These are phyloP conservation scores for Mythimna impura DNA, from an alignment of 2,888 invertebrate species.

Conservation along the genomic window DNA sequence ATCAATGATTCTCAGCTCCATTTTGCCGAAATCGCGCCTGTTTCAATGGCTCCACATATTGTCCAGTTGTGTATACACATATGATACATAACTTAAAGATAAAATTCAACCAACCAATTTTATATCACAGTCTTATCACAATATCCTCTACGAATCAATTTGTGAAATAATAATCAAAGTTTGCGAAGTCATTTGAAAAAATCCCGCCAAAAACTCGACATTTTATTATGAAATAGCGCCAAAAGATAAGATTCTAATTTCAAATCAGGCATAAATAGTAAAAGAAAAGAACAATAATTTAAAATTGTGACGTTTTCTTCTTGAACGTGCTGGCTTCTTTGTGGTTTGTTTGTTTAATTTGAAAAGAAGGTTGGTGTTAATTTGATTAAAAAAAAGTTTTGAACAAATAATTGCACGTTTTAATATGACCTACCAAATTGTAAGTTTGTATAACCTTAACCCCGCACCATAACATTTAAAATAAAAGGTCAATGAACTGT, in stretches of 20 bases:
- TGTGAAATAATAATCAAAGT: too few relatives aligned
- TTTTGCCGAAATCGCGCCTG: too few relatives aligned
- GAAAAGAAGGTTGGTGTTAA: neutral
- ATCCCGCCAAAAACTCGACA: too few relatives aligned
- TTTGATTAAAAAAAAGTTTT: neutral
- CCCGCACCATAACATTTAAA: constrained; percentile 4
- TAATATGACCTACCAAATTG: neutral
- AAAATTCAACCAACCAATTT: too few relatives aligned
- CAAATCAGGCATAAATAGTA: neutral
- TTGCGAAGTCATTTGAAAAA: too few relatives aligned
- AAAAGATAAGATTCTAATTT: neutral
- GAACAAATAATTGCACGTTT: neutral
- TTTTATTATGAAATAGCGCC: too few relatives aligned
- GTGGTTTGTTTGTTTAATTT: neutral
- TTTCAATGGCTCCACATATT: too few relatives aligned
- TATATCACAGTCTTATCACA: too few relatives aligned
- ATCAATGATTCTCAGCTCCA: too few relatives aligned
- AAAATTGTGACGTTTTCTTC: neutral
- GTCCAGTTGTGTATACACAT: too few relatives aligned
- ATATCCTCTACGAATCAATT: too few relatives aligned
- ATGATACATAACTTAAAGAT: too few relatives aligned
- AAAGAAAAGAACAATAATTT: neutral
- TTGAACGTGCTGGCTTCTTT: neutral
- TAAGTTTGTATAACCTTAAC: neutral
- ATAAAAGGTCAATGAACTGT: constrained; percentile 36